phyloP scores from a whole-genome alignment of 2,113 vertebrate genomes.

The Poeciliopsis retropinna region DNA sequence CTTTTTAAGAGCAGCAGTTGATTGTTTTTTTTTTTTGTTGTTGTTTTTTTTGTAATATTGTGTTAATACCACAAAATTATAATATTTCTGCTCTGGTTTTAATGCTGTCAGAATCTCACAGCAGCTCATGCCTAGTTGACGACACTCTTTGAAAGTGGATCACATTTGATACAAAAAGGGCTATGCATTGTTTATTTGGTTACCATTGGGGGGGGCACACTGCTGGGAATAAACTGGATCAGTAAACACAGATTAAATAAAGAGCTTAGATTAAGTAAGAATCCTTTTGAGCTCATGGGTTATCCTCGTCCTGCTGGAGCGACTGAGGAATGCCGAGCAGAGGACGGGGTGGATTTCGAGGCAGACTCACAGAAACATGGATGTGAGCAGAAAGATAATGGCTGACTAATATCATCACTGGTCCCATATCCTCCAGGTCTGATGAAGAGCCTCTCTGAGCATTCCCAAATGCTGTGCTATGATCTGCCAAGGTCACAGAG shows the following conservation, averaged over 20 bases:
- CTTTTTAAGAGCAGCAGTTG: neutral
- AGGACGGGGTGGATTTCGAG: slow-evolving; percentile 23
- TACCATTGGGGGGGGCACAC: slow-evolving; percentile 24
- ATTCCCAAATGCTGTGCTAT: slow-evolving; percentile 50
- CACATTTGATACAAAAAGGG: slow-evolving; percentile 11
- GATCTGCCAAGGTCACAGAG: slow-evolving; percentile 74
- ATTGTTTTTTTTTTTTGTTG: neutral
- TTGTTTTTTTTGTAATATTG: neutral
- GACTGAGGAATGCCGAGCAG: slow-evolving; percentile 16
- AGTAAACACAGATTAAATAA: slow-evolving; percentile 47
- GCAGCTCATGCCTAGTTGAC: slow-evolving; percentile 40
- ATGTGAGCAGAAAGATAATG: slow-evolving; percentile 61
- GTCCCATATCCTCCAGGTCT: slow-evolving; percentile 54
- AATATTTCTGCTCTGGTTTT: neutral
- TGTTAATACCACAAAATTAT: neutral
- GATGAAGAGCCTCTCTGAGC: slow-evolving; percentile 70
- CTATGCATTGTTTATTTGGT: slow-evolving; percentile 30
- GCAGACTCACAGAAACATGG: slow-evolving; percentile 31
- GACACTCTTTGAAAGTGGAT: slow-evolving; percentile 9
- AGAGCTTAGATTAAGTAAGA: slow-evolving; percentile 62
- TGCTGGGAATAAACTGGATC: slow-evolving; percentile 28
- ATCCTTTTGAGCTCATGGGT: slow-evolving; percentile 34
- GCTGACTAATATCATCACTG: slow-evolving; percentile 69
- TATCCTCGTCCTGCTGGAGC: slow-evolving; percentile 23
- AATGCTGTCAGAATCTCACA: neutral